Conservation (phyloP, 1,140 invertebrate genomes). For the Cepaea nemoralis region DNA sequence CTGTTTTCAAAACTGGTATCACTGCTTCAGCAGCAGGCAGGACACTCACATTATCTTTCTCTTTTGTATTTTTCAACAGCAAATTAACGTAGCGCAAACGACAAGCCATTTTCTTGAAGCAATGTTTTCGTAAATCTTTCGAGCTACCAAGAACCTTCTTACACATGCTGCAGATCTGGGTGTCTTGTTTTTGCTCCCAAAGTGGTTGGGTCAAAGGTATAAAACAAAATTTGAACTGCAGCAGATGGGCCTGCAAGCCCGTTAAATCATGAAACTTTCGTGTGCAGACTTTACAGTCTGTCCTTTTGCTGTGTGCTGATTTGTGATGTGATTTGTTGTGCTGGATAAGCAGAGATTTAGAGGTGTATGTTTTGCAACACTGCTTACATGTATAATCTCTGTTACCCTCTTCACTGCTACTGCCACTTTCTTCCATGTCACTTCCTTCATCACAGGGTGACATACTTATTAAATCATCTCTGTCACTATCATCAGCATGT, state of each 20-base stretch:
- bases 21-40: too few species aligned
- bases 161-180: constrained; percentile 20
- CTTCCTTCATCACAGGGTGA: not conserved
- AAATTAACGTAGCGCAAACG: constrained; percentile 20
- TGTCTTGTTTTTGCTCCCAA: not conserved
- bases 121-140: constrained; percentile 20
- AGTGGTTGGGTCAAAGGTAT: constrained; percentile 2
- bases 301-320: not conserved
- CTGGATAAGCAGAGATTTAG: not conserved
- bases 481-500: not conserved
- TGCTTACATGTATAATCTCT: constrained; percentile 25
- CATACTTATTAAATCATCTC: not conserved
- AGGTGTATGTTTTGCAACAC: not conserved
- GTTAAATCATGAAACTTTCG: not conserved
- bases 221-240: constrained; percentile 21
- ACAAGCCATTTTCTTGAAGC: constrained; percentile 27
- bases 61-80: not conserved
- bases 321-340: not conserved
- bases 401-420: not conserved
- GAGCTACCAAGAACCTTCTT: not conserved
- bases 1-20: too few species aligned
- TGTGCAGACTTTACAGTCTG: constrained; percentile 20
- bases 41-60: not conserved
- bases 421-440: not conserved
- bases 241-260: constrained; percentile 20